Conservation (phyloP, 2,797 vertebrate genomes). For the Enteromius afrohamiltoni region DNA sequence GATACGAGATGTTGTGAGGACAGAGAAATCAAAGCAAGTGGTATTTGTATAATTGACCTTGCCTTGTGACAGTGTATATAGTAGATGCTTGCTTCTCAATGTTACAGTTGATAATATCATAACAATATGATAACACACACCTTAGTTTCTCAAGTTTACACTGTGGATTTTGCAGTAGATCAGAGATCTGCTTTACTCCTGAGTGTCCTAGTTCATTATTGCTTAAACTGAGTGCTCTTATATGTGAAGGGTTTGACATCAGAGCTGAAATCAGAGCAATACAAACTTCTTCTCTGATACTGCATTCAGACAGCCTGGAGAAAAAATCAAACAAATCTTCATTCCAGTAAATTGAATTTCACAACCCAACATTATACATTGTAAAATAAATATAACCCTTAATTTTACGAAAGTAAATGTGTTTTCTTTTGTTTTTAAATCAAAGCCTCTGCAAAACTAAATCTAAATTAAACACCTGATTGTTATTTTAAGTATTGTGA, state of each 20-base stretch:
- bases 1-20: background rate
- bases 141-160: slow-evolving; percentile 5
- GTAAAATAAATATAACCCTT: background rate
- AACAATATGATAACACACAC: background rate
- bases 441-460: no score
- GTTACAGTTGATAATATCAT: background rate
- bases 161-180: background rate
- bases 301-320: background rate
- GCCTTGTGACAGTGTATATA: background rate
- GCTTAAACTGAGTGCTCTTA: background rate
- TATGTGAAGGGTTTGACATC: background rate
- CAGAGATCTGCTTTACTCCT: background rate
- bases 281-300: background rate
- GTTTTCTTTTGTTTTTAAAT: no score
- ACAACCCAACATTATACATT: background rate
- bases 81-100: background rate
- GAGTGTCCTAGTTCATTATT: background rate
- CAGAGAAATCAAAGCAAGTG: background rate
- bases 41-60: background rate
- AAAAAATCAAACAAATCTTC: background rate
- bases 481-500: no score
- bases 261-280: background rate
- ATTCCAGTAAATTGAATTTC: background rate
- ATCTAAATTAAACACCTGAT: no score
- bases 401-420: no score